phyloP scores from a whole-genome alignment of 2,797 vertebrate genomes.

The Picus viridis region DNA sequence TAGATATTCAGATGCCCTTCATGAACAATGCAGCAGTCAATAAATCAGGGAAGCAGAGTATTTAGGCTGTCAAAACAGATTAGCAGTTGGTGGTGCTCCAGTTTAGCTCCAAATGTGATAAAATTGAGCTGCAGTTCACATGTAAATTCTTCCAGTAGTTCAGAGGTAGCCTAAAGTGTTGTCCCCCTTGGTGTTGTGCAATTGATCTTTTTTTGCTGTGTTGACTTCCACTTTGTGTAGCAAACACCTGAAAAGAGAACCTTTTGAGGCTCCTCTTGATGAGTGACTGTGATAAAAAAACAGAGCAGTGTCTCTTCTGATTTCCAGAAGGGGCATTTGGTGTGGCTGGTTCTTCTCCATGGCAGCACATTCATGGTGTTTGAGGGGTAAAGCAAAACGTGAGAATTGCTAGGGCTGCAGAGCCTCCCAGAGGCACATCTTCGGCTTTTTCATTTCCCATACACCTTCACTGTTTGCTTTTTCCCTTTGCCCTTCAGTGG shows the following conservation, averaged over 20 bases:
- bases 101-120: neutral
- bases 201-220: neutral
- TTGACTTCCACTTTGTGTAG: neutral
- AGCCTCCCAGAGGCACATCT: neutral
- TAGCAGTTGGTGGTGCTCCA: neutral
- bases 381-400: neutral
- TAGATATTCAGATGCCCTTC: neutral
- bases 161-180: neutral
- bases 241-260: neutral
- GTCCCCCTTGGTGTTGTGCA: neutral
- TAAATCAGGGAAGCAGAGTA: neutral
- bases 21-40: neutral
- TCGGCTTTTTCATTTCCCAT: neutral
- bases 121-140: neutral
- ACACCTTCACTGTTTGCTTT: neutral
- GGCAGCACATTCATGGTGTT: neutral
- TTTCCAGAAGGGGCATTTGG: neutral
- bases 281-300: neutral
- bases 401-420: neutral
- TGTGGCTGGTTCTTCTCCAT: neutral
- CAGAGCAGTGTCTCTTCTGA: neutral
- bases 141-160: neutral
- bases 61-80: constrained; percentile 35
- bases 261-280: neutral
- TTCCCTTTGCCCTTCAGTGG: neutral